These are phyloP conservation scores for Lobophora halterata DNA, from an alignment of 2,888 invertebrate genomes.

Conservation along the genomic window DNA sequence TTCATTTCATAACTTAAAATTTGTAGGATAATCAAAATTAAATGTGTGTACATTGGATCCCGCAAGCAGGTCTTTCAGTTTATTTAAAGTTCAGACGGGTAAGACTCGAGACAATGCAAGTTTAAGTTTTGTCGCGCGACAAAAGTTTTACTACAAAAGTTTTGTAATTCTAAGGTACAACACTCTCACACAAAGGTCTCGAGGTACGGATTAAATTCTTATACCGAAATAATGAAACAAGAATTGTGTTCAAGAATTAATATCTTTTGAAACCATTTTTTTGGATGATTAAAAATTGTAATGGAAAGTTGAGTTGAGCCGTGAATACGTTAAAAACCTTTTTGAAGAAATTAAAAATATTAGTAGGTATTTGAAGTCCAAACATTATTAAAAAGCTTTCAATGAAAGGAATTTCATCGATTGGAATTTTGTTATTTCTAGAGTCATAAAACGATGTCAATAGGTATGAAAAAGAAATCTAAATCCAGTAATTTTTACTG, in stretches of 20 bases:
- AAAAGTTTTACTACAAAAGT: slow-evolving; percentile 20
- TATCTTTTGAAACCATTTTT: slow-evolving; percentile 15
- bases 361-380: too few species aligned
- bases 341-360: background rate
- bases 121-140: slow-evolving; percentile 21
- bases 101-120: slow-evolving; percentile 17
- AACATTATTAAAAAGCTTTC: too few species aligned
- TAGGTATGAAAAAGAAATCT: too few species aligned
- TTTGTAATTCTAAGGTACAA: slow-evolving; percentile 16
- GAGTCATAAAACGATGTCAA: too few species aligned
- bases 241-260: slow-evolving; percentile 21
- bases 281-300: slow-evolving; percentile 20
- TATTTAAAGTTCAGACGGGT: slow-evolving; percentile 3
- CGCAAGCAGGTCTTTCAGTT: background rate
- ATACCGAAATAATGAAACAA: slow-evolving; percentile 14
- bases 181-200: too few species aligned
- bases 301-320: slow-evolving; percentile 4
- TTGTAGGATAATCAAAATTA: too few species aligned
- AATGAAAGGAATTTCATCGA: background rate
- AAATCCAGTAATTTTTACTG: too few species aligned
- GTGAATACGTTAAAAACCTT: background rate
- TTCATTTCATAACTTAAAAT: too few species aligned
- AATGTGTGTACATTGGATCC: too few species aligned
- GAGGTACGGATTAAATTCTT: slow-evolving; percentile 21
- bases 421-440: too few species aligned